Conservation (phyloP, 2,113 vertebrate genomes). For the Ellobius talpinus region DNA sequence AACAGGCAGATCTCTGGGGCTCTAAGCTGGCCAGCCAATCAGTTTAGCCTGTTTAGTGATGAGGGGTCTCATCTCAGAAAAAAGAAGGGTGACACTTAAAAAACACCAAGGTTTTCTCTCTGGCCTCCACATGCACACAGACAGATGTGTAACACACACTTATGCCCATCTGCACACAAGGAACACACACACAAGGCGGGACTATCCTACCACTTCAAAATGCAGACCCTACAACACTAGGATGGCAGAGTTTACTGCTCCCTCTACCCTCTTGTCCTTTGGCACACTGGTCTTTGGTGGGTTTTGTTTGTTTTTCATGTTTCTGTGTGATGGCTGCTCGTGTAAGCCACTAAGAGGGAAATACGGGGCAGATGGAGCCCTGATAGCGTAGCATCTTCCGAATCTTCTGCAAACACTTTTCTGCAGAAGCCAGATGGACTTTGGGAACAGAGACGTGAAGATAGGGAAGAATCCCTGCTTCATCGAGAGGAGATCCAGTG, state of each 20-base stretch:
- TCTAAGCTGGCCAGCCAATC: not conserved
- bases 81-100: too few relatives aligned
- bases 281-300: not conserved
- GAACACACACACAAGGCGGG: not conserved
- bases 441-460: slow-evolving; percentile 63
- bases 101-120: not conserved
- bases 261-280: not conserved
- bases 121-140: not conserved
- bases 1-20: too few relatives aligned
- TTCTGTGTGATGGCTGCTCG: slow-evolving; percentile 58
- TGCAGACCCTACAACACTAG: not conserved
- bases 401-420: slow-evolving; percentile 81
- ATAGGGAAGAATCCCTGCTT: not conserved
- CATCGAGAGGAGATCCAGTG: slow-evolving; percentile 73
- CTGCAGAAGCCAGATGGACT: slow-evolving; percentile 53
- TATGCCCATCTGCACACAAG: not conserved
- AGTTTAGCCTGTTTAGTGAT: not conserved
- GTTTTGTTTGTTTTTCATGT: not conserved
- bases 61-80: not conserved
- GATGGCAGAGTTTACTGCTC: too few relatives aligned
- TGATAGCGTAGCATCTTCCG: slow-evolving; percentile 79
- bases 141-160: not conserved
- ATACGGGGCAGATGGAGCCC: slow-evolving; percentile 45
- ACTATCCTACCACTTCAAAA: too few relatives aligned
- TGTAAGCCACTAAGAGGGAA: slow-evolving; percentile 62